Conservation (phyloP, 2,113 vertebrate species). For the Turdus rufiventris region DNA sequence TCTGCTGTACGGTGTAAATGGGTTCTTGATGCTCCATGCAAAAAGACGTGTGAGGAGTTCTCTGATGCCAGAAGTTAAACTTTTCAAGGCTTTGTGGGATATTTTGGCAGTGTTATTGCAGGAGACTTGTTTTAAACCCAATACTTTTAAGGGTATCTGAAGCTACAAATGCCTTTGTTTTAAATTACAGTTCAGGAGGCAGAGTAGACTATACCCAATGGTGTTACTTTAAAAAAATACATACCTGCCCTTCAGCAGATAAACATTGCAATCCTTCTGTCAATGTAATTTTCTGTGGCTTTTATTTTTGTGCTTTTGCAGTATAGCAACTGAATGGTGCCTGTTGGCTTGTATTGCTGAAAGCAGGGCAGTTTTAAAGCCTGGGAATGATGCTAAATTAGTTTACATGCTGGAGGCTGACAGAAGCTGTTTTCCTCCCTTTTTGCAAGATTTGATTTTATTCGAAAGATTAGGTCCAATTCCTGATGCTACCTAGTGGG, state of each 20-base stretch:
- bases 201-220: neutral
- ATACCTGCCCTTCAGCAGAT: constrained; percentile 12
- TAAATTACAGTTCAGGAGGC: neutral
- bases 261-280: constrained; percentile 10
- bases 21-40: neutral
- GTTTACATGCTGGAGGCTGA: neutral
- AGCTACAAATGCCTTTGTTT: neutral
- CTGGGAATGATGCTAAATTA: neutral
- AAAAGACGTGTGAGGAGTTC: neutral
- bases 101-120: neutral
- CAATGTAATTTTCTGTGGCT: neutral
- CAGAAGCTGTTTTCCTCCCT: neutral
- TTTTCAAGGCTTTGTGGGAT: neutral
- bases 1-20: neutral
- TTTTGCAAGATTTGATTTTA: neutral
- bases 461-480: neutral
- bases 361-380: neutral
- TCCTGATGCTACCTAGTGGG: neutral
- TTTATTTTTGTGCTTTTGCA: neutral
- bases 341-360: neutral
- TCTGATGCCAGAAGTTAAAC: neutral
- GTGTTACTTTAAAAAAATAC: neutral
- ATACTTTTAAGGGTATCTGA: neutral
- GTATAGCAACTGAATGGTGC: neutral
- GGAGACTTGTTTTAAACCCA: neutral